Evolutionary conservation across 2,113 vertebrate genomes (phyloP).

Genomic region (Callionymus lyra): DNA sequence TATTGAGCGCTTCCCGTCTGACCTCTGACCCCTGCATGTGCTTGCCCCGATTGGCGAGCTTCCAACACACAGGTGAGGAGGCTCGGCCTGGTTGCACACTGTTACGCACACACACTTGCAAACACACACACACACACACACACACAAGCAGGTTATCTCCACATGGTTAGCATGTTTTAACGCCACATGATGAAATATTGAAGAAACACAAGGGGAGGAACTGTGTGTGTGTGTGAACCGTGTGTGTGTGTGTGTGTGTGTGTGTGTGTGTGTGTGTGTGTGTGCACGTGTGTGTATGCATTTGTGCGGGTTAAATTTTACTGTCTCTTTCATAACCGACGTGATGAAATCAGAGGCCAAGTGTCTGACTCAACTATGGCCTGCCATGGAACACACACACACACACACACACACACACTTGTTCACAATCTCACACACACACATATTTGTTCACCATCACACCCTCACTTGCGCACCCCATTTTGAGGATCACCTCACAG

Average conservation of each 20-base stretch:
- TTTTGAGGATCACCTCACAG: constrained; percentile 16
- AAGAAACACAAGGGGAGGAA: constrained; percentile 47
- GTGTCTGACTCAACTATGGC: constrained; percentile 53
- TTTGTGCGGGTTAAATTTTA: constrained; percentile 38
- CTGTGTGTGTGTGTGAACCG: constrained; percentile 12
- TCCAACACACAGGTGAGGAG: constrained; percentile 19
- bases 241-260: constrained; percentile 5
- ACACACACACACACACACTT: constrained; percentile 18
- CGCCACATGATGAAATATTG: constrained; percentile 60
- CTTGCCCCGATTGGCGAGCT: constrained; percentile 15
- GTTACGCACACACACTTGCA: constrained; percentile 3
- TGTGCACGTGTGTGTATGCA: constrained; percentile 8
- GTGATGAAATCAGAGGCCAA: constrained; percentile 64
- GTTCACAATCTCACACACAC: constrained; percentile 6
- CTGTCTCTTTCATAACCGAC: constrained; percentile 55
- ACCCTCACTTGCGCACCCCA: constrained; percentile 8
- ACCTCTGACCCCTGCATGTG: not conserved
- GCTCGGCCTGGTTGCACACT: constrained; percentile 29
- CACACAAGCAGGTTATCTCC: constrained; percentile 54
- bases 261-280: constrained; percentile 9
- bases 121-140: constrained; percentile 17
- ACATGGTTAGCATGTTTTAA: constrained; percentile 53
- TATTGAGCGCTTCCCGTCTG: no score
- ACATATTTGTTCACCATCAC: not conserved
- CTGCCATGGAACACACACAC: constrained; percentile 14